Conservation (phyloP, 2,797 vertebrate genomes). For the Florisuga fusca region DNA sequence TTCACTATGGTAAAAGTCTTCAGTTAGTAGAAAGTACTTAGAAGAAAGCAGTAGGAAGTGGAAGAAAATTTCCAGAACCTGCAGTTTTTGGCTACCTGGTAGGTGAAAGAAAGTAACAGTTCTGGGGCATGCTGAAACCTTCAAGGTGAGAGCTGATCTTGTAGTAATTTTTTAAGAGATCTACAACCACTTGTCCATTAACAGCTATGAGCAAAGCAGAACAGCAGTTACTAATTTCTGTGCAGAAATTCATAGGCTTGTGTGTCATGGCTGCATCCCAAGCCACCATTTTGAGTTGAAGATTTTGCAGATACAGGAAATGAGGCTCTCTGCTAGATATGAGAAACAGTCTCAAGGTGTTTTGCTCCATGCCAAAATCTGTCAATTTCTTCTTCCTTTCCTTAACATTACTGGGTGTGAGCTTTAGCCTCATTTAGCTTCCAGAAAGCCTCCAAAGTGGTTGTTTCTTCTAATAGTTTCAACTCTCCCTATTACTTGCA, state of each 20-base stretch:
- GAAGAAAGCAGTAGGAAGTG: not conserved
- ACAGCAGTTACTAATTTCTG: not conserved
- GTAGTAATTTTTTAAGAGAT: not conserved
- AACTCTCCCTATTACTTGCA: not conserved
- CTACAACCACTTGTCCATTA: not conserved
- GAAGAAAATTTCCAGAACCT: constrained; percentile 15
- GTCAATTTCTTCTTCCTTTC: not conserved
- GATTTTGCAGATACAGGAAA: not conserved
- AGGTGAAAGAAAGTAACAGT: not conserved
- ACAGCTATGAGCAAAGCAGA: not conserved
- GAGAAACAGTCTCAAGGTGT: not conserved
- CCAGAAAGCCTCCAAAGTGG: not conserved
- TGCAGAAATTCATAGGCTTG: not conserved
- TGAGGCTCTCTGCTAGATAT: not conserved
- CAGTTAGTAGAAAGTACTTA: not conserved
- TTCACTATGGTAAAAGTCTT: not conserved
- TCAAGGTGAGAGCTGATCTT: not conserved
- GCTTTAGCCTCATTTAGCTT: not conserved
- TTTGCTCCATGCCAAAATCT: not conserved
- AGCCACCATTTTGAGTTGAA: not conserved
- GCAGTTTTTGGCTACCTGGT: not conserved
- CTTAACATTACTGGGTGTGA: not conserved
- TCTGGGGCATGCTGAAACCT: not conserved
- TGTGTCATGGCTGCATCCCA: not conserved
- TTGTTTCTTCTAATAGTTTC: not conserved